Evolutionary conservation across 2,113 vertebrate species (phyloP), one percentile per base, ranked within the genome.

Genomic region (Crypturellus undulatus): DNA sequence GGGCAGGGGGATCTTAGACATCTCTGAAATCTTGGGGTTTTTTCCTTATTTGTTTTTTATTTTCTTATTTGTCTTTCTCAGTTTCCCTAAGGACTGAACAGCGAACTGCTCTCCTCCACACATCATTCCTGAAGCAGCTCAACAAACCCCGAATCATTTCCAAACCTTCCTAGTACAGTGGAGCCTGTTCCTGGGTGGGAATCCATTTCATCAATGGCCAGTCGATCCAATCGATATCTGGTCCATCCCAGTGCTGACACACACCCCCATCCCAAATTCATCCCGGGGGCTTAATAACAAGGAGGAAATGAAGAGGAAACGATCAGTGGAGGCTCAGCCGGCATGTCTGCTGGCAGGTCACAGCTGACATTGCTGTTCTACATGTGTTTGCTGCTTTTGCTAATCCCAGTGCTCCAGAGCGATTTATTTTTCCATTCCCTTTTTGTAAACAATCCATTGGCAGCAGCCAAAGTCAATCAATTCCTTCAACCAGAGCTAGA

Each of bases 401-500:
- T 79, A 86, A 84, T 89, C 90, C 94, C 72, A 88, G 0, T 2
- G 60, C 79, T 67, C 59, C n/a, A 8, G 75, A 93, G 70, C 2
- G 3, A 92, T 93, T 94, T 81, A 70, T 93, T 91, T 84, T 88
- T 45, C 64, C 84, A 32, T 77, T 79, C 68, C 42, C 26, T 49
- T 90, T 85, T 69, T 87, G 62, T 73, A 93, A 90, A 62, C 18
- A 59, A 70, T 78, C 58, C 64, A 36, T 9, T 83, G 90, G 75
- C 91, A 94, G 58, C 83, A 94, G 86, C 84, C 84, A 88, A 73
- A 91, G 43, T 86, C 86, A 91, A 60, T 93, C 86, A 84, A 40
- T 67, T 76, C 52, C 69, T 87, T 80, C 88, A 72, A 24, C 26
- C 77, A 60, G 81, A 24, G 6, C 62, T 84, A 6, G 1, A 47